phyloP scores from a whole-genome alignment of 1,140 invertebrate species.

The Philotrypesis tridentata region DNA sequence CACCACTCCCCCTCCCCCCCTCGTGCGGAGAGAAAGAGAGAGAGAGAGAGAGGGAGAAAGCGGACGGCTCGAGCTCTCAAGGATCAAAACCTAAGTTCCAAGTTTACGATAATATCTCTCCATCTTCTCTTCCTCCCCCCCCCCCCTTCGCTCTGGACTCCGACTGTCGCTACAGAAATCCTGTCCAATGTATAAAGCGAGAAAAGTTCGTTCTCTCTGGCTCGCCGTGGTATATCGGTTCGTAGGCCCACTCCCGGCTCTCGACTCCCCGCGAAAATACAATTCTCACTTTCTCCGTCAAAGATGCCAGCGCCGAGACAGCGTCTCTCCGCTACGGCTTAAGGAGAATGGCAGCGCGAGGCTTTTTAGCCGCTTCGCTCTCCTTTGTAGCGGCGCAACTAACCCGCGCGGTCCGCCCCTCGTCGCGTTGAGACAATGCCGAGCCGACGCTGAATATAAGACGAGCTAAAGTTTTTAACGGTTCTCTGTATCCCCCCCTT shows the following conservation, averaged over 20 bases:
- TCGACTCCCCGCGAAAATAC: slow-evolving; percentile 38
- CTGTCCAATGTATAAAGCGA: slow-evolving; percentile 35
- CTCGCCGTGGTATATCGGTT: slow-evolving; percentile 37
- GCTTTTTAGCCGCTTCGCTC: slow-evolving; percentile 11
- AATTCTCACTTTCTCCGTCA: slow-evolving; percentile 10
- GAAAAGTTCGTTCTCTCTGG: no score
- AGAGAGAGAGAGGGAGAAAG: not conserved
- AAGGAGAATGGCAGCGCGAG: slow-evolving; percentile 13
- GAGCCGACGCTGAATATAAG: not conserved
- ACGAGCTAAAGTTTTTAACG: no score
- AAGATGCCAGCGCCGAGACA: not conserved
- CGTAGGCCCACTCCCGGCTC: slow-evolving; percentile 43
- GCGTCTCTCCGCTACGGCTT: slow-evolving; percentile 19
- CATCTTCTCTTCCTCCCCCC: no score
- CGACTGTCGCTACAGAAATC: slow-evolving; percentile 22
- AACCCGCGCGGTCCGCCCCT: no score
- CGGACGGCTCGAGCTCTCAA: slow-evolving; percentile 49
- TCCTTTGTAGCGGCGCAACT: not conserved
- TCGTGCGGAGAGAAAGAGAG: not conserved
- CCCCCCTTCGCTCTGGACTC: no score
- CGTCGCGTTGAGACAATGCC: not conserved
- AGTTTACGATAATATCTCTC: slow-evolving; percentile 58
- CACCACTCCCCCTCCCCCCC: no score
- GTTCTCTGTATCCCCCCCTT: no score
- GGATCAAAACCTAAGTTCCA: slow-evolving; percentile 58